Evolutionary conservation across 1,140 invertebrate genomes (phyloP), one percentile per base, ranked within the genome.

Genomic region (Drosophila fuyamai): DNA sequence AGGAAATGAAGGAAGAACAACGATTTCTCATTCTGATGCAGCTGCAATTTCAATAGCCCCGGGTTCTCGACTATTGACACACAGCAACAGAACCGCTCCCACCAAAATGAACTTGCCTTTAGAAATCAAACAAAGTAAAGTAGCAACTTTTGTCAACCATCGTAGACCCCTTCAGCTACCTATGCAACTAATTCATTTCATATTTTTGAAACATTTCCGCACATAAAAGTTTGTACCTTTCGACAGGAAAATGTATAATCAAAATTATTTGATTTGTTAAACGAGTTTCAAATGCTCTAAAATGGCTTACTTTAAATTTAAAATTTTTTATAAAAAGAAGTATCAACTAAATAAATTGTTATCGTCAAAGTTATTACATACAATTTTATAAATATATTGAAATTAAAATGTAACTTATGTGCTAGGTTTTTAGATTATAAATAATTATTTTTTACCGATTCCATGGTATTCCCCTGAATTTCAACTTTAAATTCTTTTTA

Each of bases 101-200:
- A 50, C 4, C 43, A 32, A 75, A 75, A 41, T 14, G 55, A 53
- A 67, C 54, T 62, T 47, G 40, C 38, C 78, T 76, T 76, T 82
- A 63, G 71, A 88, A 86, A 88, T 88, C 79, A 76, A 73, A 88
- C 68, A 68, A 68, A 82, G 62, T 76, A 76, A 79, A 79, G 63
- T 50, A 77, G 60, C 47, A 85, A 78, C 73, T 84, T 84, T 78
- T 85, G 81, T 85, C 81, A 81, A 78, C 67, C 68, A 46, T 48
- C 40, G 38, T 16, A 43, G 32, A 43, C 44, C n/a, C n/a, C 32
- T 18, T 29, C 35, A 23, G 54, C 59, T 58, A 81, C 81, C 81
- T 78, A 63, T 44, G 63, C 67, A 59, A 81, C 79, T 86, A 86
- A 86, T 86, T 86, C 83, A 88, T 86, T 88, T 86, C 83, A 88